Conservation (phyloP, 2,797 vertebrate genomes). For the Rhinichthys osculus region DNA sequence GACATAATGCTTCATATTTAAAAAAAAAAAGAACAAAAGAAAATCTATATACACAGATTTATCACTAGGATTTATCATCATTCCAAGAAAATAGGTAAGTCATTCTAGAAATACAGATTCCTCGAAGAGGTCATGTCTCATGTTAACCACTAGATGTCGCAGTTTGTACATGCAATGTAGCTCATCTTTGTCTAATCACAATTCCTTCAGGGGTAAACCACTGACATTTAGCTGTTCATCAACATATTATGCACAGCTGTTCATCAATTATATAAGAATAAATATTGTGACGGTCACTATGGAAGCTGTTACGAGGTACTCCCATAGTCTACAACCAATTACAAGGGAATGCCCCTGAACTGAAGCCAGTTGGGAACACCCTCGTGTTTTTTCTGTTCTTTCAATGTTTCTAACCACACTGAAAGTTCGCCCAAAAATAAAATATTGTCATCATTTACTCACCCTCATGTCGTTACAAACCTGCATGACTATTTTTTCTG, state of each 20-base stretch:
- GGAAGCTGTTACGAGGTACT: neutral
- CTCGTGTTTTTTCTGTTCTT: neutral
- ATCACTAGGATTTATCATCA: neutral
- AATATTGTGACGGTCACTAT: conserved; percentile 8
- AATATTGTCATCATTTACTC: neutral
- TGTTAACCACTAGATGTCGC: conserved; percentile 27
- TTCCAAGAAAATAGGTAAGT: neutral
- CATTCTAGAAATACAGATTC: neutral
- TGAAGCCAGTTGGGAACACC: neutral
- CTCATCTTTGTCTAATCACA: neutral
- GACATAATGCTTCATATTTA: neutral
- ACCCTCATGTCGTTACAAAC: neutral
- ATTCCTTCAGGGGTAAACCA: neutral
- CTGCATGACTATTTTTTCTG: neutral
- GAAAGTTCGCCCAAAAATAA: neutral
- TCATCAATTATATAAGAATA: neutral
- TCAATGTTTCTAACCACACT: neutral
- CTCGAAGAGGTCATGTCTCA: neutral
- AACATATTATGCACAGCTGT: too few relatives aligned
- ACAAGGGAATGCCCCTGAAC: neutral
- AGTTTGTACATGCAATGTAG: neutral
- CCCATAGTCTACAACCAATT: neutral
- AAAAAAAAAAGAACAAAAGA: too few relatives aligned
- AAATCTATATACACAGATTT: too few relatives aligned
- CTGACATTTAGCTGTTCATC: neutral